Percentiles rank a stretch among this genome's conserved stretches.
These are phyloP conservation scores for Sebastes flavidus DNA, from an alignment of 2,797 vertebrate species.

Conservation along the genomic window DNA sequence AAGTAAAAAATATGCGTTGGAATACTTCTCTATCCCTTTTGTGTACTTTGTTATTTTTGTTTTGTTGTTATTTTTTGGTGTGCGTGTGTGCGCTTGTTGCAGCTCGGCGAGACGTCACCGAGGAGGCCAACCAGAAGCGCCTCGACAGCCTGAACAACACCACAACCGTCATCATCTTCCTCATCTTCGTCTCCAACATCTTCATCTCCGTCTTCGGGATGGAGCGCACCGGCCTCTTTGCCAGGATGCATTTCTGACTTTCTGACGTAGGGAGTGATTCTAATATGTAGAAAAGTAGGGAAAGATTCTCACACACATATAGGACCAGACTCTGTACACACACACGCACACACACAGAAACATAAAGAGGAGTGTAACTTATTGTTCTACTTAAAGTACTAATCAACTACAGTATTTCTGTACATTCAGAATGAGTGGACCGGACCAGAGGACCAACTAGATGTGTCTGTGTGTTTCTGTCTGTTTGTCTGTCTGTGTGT, in stretches of 20 bases:
- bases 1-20: background rate
- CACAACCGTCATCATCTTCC: conserved; percentile 86
- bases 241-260: conserved; percentile 79
- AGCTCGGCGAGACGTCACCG: conserved; percentile 90
- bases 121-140: conserved; percentile 85
- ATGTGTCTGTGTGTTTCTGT: conserved; percentile 41
- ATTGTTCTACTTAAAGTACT: conserved; percentile 54
- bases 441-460: conserved; percentile 44
- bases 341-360: background rate
- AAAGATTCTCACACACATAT: background rate
- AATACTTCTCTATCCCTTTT: background rate
- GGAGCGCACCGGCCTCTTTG: conserved; percentile 88
- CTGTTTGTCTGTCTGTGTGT: conserved; percentile 6
- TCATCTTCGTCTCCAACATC: conserved; percentile 91
- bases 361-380: conserved; percentile 4
- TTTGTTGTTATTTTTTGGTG: conserved; percentile 45
- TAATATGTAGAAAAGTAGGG: background rate
- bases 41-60: conserved; percentile 17
- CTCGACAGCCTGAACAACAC: conserved; percentile 89
- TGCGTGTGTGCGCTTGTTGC: conserved; percentile 42
- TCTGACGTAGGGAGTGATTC: background rate
- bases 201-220: conserved; percentile 93
- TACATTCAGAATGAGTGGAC: conserved; percentile 42
- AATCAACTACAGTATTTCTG: conserved; percentile 33
- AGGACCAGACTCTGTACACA: background rate